Conservation (phyloP, 2,113 vertebrate species). For the Maccullochella peelii region DNA sequence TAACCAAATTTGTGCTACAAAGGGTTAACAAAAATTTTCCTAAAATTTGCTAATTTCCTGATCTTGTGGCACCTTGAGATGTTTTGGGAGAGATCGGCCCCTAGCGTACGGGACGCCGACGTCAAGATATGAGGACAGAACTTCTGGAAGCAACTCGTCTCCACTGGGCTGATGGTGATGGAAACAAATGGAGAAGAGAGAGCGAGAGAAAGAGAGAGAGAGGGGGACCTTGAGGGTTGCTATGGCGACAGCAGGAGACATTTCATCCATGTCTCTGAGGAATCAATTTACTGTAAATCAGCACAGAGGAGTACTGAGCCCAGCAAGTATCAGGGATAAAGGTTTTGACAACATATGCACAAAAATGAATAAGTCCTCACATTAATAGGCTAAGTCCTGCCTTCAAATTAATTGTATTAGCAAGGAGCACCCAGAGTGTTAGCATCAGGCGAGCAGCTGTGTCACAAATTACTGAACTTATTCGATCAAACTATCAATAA, state of each 20-base stretch:
- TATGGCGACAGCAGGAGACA: conserved; percentile 64
- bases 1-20: not conserved
- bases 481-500: not conserved
- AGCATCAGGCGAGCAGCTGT: not conserved
- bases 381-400: not conserved
- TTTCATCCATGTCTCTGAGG: conserved; percentile 22
- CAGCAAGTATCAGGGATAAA: not conserved
- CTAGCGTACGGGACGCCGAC: not conserved
- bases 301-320: conserved; percentile 15
- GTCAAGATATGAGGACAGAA: conserved; percentile 27
- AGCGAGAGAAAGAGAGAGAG: conserved; percentile 10
- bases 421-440: not conserved
- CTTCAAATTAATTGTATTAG: not conserved
- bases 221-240: conserved; percentile 58
- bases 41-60: not conserved
- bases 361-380: not conserved
- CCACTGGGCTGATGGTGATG: conserved; percentile 16
- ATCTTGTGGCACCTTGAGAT: not conserved
- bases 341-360: not conserved
- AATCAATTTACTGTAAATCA: conserved; percentile 9
- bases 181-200: conserved; percentile 24
- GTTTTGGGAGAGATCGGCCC: conserved; percentile 11
- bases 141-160: conserved; percentile 60
- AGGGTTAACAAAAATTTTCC: not conserved
- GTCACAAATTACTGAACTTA: not conserved